Conservation (phyloP, 2,888 invertebrate species). For the Invenusta paracnida region DNA sequence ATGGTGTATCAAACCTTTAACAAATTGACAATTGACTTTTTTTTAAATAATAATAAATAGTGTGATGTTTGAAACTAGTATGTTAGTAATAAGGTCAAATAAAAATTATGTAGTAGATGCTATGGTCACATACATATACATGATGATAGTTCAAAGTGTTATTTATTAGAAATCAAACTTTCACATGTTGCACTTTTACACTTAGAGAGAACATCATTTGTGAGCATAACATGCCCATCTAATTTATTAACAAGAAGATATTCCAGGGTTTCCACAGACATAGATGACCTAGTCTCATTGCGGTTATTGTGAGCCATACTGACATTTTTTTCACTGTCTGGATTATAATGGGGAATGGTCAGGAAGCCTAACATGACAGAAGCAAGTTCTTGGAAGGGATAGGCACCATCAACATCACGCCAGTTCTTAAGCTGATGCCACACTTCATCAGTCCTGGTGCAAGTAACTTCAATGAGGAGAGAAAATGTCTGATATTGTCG, state of each 20-base stretch:
- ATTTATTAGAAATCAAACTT: too few relatives aligned
- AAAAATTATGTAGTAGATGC: too few relatives aligned
- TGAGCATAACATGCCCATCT: background rate
- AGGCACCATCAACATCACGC: background rate
- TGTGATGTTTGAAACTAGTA: too few relatives aligned
- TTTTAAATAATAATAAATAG: too few relatives aligned
- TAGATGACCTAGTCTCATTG: background rate
- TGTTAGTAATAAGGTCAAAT: too few relatives aligned
- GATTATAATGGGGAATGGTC: background rate
- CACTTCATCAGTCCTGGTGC: background rate
- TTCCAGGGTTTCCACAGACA: background rate
- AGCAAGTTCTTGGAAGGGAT: background rate
- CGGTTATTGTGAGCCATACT: background rate
- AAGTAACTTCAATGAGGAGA: background rate
- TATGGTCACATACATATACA: too few relatives aligned
- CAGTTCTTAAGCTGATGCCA: background rate
- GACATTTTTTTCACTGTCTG: background rate
- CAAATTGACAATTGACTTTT: too few relatives aligned
- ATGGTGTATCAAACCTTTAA: too few relatives aligned
- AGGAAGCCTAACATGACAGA: background rate
- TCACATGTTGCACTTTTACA: too few relatives aligned
- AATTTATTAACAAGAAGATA: background rate
- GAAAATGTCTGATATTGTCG: background rate
- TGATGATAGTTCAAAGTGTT: too few relatives aligned
- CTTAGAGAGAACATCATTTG: background rate